A percentile compares a stretch with the other conserved stretches of the same genome.
Conservation (phyloP, 2,888 invertebrate species). For the Cataglyphis livida region DNA sequence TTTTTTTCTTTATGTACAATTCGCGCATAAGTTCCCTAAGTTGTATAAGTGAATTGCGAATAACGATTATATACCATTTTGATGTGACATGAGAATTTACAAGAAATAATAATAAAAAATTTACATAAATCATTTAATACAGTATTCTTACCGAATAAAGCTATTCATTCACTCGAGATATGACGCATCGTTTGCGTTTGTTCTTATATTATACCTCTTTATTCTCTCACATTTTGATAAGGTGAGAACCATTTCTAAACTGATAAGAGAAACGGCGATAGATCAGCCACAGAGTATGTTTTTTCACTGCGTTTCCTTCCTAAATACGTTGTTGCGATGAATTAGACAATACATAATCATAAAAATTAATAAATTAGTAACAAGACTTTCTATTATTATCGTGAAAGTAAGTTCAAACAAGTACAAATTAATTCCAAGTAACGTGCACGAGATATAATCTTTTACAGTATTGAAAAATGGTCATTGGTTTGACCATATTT, state of each 20-base stretch:
- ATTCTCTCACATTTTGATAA: not conserved
- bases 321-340: not conserved
- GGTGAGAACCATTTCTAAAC: not conserved
- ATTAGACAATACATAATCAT: not conserved
- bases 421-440: not conserved
- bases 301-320: not conserved
- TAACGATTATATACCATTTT: not conserved
- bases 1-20: not conserved
- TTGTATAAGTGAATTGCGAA: slow-evolving; percentile 2
- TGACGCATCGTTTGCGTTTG: not conserved
- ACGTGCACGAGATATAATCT: not conserved
- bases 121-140: not conserved
- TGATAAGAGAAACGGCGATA: not conserved
- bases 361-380: not conserved
- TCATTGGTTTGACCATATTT: not conserved
- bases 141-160: not conserved
- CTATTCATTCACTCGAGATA: not conserved
- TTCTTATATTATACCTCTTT: not conserved
- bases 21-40: not conserved
- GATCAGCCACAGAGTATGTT: not conserved
- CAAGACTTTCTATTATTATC: not conserved
- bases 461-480: not conserved
- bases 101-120: not conserved
- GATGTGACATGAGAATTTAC: not conserved
- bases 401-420: not conserved